These are phyloP conservation scores for Actias luna DNA, from an alignment of 2,888 invertebrate genomes.

Conservation along the genomic window DNA sequence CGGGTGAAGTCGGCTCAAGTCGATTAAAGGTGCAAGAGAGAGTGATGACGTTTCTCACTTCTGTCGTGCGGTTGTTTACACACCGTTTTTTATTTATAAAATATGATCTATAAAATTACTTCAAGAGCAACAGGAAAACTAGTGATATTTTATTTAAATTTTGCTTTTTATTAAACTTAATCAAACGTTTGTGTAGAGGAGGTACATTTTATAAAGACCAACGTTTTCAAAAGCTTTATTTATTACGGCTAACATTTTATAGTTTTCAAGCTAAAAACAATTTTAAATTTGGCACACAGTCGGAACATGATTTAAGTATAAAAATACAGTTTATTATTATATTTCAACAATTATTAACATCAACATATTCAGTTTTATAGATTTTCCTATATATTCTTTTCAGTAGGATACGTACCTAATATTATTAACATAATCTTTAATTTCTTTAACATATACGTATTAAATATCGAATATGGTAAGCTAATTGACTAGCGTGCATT, in stretches of 20 bases:
- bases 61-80: no score
- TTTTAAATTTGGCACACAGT: conserved; percentile 13
- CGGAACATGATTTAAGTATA: conserved; percentile 9
- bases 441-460: no score
- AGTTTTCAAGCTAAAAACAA: conserved; percentile 1
- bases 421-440: not conserved
- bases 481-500: no score
- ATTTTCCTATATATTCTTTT: not conserved
- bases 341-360: conserved; percentile 14
- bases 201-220: not conserved
- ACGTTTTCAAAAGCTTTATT: not conserved
- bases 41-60: no score
- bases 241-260: conserved; percentile 1
- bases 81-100: no score
- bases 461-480: no score
- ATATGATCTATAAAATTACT: no score
- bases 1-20: no score
- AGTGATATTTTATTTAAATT: no score
- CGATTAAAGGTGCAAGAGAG: no score
- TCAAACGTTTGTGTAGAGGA: not conserved
- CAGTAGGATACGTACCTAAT: not conserved
- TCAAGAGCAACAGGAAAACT: no score
- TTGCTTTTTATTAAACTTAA: no score
- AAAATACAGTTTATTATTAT: conserved; percentile 13
- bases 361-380: conserved; percentile 5